Evolutionary conservation across 2,797 vertebrate species (phyloP), one percentile per base, ranked within the genome.

Genomic region (Mustela erminea): DNA sequence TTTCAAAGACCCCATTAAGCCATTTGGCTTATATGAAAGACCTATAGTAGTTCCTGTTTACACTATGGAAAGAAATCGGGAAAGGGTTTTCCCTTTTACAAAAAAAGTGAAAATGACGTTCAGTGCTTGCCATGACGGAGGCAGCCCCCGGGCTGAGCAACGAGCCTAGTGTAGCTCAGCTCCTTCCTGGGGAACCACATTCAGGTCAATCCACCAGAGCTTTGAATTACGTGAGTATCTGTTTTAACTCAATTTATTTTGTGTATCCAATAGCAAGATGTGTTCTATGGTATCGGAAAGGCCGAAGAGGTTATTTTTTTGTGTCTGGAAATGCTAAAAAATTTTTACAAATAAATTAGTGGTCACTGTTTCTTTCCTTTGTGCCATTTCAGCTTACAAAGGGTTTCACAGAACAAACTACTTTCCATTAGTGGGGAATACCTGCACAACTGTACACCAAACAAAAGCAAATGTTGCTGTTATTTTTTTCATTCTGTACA

Each of bases 401-500:
- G 32, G 18, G 29, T n/a, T 32, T 78, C 18, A 12, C 11, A 52
- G 49, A 21, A 49, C 29, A 52, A 49, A n/a, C 32, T n/a, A 52
- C 32, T n/a, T 13, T 54, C 32, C 32, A 17, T 32, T 21, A n/a
- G 46, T n/a, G 29, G 75, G 77, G 77, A 77, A n/a, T 21, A 78
- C 77, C 32, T n/a, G 49, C 17, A 72, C 14, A 66, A 4, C 52
- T 20, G 46, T 17, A 72, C 15, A 66, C 6, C 52, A 56, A 83
- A 74, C 5, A 88, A 83, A 88, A 68, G 64, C 43, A 78, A 90
- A 82, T 27, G 70, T 7, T 77, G 20, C 8, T 46, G 80, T 32
- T 27, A 60, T 10, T 88, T 88, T 68, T 4, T 56, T 82, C 7
- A 38, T 46, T 95, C 93, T 15, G 18, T 41, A 95, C 72, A 90